A percentile compares a stretch with the other conserved stretches of the same genome.
Conservation (phyloP, 2,888 invertebrate species). For the Alentia gelatinosa region DNA sequence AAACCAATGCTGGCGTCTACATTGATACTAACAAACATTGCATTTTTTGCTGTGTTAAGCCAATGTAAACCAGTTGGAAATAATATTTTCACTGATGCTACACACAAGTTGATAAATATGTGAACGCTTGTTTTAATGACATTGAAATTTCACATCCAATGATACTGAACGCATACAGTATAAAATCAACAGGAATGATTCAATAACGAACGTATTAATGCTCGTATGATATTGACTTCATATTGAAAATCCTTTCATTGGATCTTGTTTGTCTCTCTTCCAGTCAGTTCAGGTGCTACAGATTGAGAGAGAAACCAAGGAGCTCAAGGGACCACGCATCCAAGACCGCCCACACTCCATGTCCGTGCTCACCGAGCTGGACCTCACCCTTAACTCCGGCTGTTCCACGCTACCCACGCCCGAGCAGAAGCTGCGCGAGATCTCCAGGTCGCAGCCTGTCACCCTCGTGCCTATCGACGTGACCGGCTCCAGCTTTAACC, state of each 20-base stretch:
- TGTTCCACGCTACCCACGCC: conserved; percentile 55
- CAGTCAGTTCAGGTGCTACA: conserved; percentile 27
- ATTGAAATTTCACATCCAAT: no score
- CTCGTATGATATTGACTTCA: background rate
- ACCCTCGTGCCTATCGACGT: conserved; percentile 94
- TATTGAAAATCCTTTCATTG: background rate
- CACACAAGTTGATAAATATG: no score
- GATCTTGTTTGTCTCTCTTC: background rate
- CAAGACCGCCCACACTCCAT: conserved; percentile 29
- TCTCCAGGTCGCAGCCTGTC: conserved; percentile 83
- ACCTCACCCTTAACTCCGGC: background rate
- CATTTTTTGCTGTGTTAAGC: no score
- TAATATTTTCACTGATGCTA: no score
- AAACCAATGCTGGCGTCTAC: no score
- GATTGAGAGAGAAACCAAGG: conserved; percentile 35
- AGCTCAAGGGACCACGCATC: background rate
- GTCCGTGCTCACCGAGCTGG: conserved; percentile 38
- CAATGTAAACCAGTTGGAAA: no score
- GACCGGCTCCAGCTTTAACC: conserved; percentile 91
- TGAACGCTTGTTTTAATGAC: no score
- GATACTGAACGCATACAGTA: no score
- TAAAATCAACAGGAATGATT: no score
- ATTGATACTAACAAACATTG: no score
- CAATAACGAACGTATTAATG: background rate
- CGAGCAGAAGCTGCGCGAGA: conserved; percentile 51